phyloP scores from a whole-genome alignment of 2,113 vertebrate species.

The Crotophaga sulcirostris region DNA sequence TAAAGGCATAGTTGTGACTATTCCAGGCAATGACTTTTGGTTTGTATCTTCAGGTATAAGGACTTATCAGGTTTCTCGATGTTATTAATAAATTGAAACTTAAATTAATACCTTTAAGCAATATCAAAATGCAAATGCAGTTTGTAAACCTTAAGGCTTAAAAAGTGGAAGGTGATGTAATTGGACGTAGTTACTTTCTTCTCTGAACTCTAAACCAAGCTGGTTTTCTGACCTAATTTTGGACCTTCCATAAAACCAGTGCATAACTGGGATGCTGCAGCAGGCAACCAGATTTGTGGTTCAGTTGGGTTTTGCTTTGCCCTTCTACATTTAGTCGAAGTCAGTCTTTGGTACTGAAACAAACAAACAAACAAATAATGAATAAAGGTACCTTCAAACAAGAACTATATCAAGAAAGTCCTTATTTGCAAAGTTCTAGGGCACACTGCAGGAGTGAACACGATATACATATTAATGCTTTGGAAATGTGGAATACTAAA shows the following conservation, averaged over 20 bases:
- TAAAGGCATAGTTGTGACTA: background rate
- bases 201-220: background rate
- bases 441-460: background rate
- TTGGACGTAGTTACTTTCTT: background rate
- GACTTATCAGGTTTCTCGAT: background rate
- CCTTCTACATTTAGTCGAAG: background rate
- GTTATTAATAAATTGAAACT: background rate
- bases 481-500: background rate
- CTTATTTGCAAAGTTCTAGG: background rate
- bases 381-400: background rate
- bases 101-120: background rate
- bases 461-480: background rate
- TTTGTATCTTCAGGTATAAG: background rate
- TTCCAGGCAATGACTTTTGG: background rate
- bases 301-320: background rate
- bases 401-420: background rate
- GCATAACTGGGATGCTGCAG: background rate
- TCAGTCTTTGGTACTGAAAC: background rate
- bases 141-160: background rate
- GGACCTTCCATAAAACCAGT: background rate
- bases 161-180: background rate
- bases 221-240: background rate
- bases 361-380: background rate
- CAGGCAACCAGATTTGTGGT: background rate
- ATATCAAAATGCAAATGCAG: background rate